These are phyloP conservation scores for Semaprochilodus insignis DNA, from an alignment of 2,797 vertebrate species.

Conservation along the genomic window DNA sequence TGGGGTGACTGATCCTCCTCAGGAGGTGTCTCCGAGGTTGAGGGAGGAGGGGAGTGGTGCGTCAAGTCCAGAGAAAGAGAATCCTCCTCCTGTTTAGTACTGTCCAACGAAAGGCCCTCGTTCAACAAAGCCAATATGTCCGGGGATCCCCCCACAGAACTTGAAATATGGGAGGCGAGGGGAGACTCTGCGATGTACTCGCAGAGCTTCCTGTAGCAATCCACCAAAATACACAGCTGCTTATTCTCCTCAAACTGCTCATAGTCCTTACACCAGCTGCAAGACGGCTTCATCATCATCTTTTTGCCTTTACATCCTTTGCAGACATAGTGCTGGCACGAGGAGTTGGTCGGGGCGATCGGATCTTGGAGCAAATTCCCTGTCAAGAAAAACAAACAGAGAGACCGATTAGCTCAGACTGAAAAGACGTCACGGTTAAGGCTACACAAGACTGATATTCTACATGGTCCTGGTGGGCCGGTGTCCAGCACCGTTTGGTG, in stretches of 20 bases:
- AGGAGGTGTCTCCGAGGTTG: constrained; percentile 67
- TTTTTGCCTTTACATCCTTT: constrained; percentile 96
- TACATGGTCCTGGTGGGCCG: too few relatives aligned
- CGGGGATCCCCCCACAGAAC: constrained; percentile 88
- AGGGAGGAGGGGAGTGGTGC: constrained; percentile 81
- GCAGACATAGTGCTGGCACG: constrained; percentile 99
- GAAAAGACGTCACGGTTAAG: neutral
- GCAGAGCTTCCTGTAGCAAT: constrained; percentile 96
- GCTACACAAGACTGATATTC: too few relatives aligned
- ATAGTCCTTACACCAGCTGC: constrained; percentile 99
- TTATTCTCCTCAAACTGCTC: constrained; percentile 96
- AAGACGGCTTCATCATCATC: constrained; percentile 99
- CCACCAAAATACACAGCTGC: constrained; percentile 94
- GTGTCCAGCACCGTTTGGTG: too few relatives aligned
- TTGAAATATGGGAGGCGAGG: constrained; percentile 90
- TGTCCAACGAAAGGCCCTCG: constrained; percentile 86
- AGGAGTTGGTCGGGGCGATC: constrained; percentile 95
- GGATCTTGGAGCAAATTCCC: constrained; percentile 97
- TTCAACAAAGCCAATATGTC: constrained; percentile 93
- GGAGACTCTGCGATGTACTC: constrained; percentile 95
- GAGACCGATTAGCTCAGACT: neutral
- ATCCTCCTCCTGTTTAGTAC: constrained; percentile 71
- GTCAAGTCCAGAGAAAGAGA: constrained; percentile 79
- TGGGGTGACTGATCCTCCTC: constrained; percentile 71
- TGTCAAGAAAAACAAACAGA: constrained; percentile 66